Percentiles rank a stretch among this genome's conserved stretches.
Conservation (phyloP, 1,140 invertebrate genomes). For the Drosophila parabipectinata region DNA sequence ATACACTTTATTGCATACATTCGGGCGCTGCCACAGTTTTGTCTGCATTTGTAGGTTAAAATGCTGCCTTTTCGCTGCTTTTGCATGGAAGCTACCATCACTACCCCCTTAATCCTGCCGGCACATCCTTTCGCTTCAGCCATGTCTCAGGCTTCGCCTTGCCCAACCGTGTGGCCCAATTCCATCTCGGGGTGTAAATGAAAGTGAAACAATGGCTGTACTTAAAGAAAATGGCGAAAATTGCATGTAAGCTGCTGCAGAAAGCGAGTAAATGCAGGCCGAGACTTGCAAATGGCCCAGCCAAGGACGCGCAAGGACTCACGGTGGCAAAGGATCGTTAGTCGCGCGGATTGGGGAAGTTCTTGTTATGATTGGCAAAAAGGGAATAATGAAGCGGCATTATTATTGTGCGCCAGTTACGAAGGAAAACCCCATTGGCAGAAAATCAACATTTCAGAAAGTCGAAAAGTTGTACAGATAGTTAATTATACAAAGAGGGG, state of each 20-base stretch:
- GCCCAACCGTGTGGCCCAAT: conserved; percentile 65
- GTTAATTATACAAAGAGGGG: background rate
- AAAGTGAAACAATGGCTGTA: conserved; percentile 78
- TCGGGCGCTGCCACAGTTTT: conserved; percentile 69
- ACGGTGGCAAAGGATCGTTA: background rate
- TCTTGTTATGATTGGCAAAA: conserved; percentile 55
- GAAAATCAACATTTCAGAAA: conserved; percentile 19
- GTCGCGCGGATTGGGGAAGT: conserved; percentile 19
- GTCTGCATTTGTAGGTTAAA: conserved; percentile 62
- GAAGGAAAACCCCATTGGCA: conserved; percentile 14
- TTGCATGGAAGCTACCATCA: conserved; percentile 42
- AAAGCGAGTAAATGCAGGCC: conserved; percentile 42
- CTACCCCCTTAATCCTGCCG: background rate
- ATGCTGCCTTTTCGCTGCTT: conserved; percentile 67
- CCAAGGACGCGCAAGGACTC: conserved; percentile 27
- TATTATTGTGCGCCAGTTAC: conserved; percentile 32
- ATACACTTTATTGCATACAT: conserved; percentile 82
- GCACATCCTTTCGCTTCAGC: conserved; percentile 12
- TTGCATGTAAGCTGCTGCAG: conserved; percentile 67
- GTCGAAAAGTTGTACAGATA: background rate
- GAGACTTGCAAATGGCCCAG: conserved; percentile 44
- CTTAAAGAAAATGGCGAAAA: conserved; percentile 82
- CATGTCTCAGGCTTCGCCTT: conserved; percentile 50
- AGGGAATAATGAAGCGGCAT: conserved; percentile 49
- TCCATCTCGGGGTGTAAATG: conserved; percentile 70